Base-by-base conservation (phyloP, 2,113 vertebrate genomes). In the Mormyrus lacerda region DNA sequence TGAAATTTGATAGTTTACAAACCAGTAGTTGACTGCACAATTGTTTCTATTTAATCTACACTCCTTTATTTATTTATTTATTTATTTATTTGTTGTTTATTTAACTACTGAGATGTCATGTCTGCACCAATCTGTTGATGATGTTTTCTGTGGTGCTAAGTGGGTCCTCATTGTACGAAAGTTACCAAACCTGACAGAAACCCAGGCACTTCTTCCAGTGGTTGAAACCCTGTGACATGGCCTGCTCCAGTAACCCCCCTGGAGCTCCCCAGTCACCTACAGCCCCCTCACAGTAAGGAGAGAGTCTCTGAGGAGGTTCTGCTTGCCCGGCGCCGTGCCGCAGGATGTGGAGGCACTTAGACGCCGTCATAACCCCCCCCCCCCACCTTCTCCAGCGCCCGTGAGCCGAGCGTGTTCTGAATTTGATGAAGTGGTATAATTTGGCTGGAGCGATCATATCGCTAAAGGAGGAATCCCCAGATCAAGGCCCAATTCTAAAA, bases 351-450 rank as follows among this genome's bases (percentile, higher is more conserved):
- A n/a, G 58, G 58, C 8, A 9, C 24, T 61, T 27, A 27, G 58
- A 61, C 2, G 6, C 58, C 24, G n/a, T 65, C 24, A 65, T 11
- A 27, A 21, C 50, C 50, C 13, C 79, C 86, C 69, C 53, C 53
- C 86, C 17, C 21, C 45, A 87, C 87, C 89, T 83, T 91, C 79
- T 47, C 76, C 47, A n/a, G 58, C 89, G 90, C 89, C 91, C 90
- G 58, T 35, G 85, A 55, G 91, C 85, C 88, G 93, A 47, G 92
- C 92, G 94, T 95, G 94, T 94, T 94, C 93, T 94, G 94, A 96
- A 95, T 95, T 93, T 95, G 92, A 95, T 94, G 94, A 95, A 95
- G 93, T 92, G 89, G 92, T 93, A 93, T 95, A 92, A 94, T 95
- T 94, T 93, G 89, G 92, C 92, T 91, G 35, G 6, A 91, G 91